Evolutionary conservation across 2,888 invertebrate species (phyloP), one percentile per base, ranked within the genome.

Genomic region (Idaea straminata): DNA sequence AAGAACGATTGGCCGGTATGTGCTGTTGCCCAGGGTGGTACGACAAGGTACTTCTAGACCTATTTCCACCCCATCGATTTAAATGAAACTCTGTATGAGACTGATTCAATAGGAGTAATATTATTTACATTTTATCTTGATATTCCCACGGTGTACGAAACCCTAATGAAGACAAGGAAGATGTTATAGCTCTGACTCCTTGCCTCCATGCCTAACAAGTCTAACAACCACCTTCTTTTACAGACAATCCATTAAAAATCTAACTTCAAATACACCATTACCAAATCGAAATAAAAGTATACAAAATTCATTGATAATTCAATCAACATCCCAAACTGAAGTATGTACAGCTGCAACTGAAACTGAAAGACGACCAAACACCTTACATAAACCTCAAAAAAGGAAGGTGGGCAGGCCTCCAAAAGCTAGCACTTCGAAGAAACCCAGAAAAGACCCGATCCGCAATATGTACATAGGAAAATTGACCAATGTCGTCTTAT

Each of bases 181-280:
- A n/a, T n/a, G n/a, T n/a, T n/a, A n/a, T n/a, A n/a, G n/a, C n/a
- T n/a, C n/a, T n/a, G n/a, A n/a, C n/a, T n/a, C n/a, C n/a, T n/a
- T n/a, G n/a, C n/a, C n/a, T n/a, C n/a, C n/a, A n/a, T n/a, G n/a
- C n/a, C n/a, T 38, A 38, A 10, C 13, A 5, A 10, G 6, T 47
- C 13, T 10, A 47, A 47, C 47, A 47, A 4, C 2, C 10, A 10
- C 7, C 38, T 62, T 62, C 57, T 47, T 61, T 85, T 84, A 16
- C 76, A 86, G 86, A 71, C 84, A 83, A 76, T 72, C 77, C n/a
- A 79, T 85, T 73, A 85, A 84, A 10, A 47, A 47, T 10, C 47
- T 47, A 47, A 36, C 5, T 36, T 10, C 36, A 5, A 36, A 7
- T 36, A 47, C 13, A 47, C 47, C 10, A 10, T 13, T 47, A 47